phyloP scores from a whole-genome alignment of 2,888 invertebrate species.

The Caenorhabditis auriculariae region DNA sequence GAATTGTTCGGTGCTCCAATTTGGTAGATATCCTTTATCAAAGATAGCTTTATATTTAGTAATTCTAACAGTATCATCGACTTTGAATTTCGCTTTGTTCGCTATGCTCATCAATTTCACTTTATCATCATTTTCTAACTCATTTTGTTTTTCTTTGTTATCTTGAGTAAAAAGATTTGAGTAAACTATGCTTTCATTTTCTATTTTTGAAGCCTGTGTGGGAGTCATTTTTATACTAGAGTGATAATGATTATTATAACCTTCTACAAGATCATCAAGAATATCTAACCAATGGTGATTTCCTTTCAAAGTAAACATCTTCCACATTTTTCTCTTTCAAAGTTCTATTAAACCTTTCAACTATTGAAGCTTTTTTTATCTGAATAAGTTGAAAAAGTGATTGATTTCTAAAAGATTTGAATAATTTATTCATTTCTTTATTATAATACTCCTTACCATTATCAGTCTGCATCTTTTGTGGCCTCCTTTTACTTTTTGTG shows the following conservation, averaged over 20 bases:
- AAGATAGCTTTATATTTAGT: no score
- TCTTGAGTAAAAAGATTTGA: slow-evolving; percentile 3
- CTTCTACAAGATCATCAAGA: slow-evolving; percentile 16
- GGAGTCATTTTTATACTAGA: no score
- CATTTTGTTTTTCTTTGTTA: no score
- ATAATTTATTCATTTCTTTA: slow-evolving; percentile 24
- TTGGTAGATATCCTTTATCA: no score
- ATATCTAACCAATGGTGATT: slow-evolving; percentile 30
- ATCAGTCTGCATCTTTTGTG: no score
- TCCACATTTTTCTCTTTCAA: slow-evolving; percentile 29
- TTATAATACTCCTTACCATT: no score
- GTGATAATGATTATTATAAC: no score
- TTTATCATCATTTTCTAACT: background rate
- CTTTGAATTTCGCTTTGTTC: background rate
- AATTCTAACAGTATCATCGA: no score
- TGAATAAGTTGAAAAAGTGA: slow-evolving; percentile 15
- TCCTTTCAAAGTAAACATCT: slow-evolving; percentile 25
- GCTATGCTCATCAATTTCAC: background rate
- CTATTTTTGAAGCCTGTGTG: no score
- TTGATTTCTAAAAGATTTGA: slow-evolving; percentile 20
- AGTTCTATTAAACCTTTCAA: slow-evolving; percentile 34
- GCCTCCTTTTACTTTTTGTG: no score
- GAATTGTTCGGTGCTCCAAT: no score
- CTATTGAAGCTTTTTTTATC: slow-evolving; percentile 24
- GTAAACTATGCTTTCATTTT: slow-evolving; percentile 3